Evolutionary conservation across 2,113 vertebrate genomes (phyloP).

Genomic region (Gnathonemus longibarbis): DNA sequence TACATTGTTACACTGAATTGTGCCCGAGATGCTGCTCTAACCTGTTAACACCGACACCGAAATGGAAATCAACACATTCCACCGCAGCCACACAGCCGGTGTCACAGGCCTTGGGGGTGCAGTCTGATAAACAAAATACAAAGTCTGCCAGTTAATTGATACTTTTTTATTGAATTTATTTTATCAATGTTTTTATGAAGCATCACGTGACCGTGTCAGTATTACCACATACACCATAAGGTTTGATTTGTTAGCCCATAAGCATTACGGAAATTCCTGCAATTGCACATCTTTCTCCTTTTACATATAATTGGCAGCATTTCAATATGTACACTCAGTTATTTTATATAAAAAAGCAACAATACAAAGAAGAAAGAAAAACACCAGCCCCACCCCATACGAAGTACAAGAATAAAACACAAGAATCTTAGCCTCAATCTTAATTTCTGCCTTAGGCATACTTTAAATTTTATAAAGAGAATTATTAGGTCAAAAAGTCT

Average conservation of each 20-base stretch:
- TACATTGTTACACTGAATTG: too few relatives aligned
- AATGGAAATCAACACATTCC: neutral
- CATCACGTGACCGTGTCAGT: constrained; percentile 27
- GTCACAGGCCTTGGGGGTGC: neutral
- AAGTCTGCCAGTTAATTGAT: neutral
- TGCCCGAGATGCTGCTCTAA: neutral
- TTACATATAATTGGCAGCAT: constrained; percentile 46
- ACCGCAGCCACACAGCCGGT: neutral
- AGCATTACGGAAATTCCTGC: constrained; percentile 20
- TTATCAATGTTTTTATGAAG: constrained; percentile 19
- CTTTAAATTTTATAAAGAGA: neutral
- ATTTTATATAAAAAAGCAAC: constrained; percentile 43
- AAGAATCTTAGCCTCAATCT: neutral
- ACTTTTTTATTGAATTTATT: constrained; percentile 19
- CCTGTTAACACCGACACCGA: neutral
- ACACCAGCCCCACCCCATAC: neutral
- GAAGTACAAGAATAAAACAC: neutral
- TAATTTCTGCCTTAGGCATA: neutral
- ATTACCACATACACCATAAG: constrained; percentile 21
- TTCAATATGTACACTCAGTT: constrained; percentile 51
- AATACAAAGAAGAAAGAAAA: constrained; percentile 26
- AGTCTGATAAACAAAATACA: neutral
- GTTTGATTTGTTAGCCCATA: constrained; percentile 25
- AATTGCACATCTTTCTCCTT: constrained; percentile 36
- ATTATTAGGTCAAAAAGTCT: neutral